phyloP scores from a whole-genome alignment of 2,797 vertebrate species.

The Melanotaenia nigrans region DNA sequence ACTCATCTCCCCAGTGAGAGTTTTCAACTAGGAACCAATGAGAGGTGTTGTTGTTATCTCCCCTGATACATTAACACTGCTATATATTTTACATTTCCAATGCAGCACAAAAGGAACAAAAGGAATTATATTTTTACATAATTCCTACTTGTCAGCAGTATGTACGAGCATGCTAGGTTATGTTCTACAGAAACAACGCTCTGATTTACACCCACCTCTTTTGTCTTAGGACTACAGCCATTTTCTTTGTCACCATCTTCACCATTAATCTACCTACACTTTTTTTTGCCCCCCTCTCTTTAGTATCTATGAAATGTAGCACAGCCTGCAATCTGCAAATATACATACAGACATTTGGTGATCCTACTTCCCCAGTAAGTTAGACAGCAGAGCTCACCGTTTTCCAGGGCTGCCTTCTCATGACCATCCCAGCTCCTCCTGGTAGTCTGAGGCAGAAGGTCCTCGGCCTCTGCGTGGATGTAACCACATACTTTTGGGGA shows the following conservation, averaged over 20 bases:
- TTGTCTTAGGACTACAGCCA: slow-evolving; percentile 52
- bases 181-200: slow-evolving; percentile 44
- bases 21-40: slow-evolving; percentile 55
- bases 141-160: slow-evolving; percentile 55
- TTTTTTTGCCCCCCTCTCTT: slow-evolving; percentile 12
- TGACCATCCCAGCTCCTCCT: slow-evolving; percentile 50
- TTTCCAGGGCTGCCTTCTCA: slow-evolving; percentile 24
- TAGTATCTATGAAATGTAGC: neutral
- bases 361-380: neutral
- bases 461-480: slow-evolving; percentile 78
- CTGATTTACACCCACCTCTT: slow-evolving; percentile 55
- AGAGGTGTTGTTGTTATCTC: slow-evolving; percentile 47
- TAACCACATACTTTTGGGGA: slow-evolving; percentile 96
- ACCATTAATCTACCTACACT: slow-evolving; percentile 58
- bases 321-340: slow-evolving; percentile 6
- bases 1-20: slow-evolving; percentile 51
- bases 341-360: slow-evolving; percentile 11
- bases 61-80: slow-evolving; percentile 33
- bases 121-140: slow-evolving; percentile 52
- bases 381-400: slow-evolving; percentile 46
- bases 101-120: slow-evolving; percentile 48
- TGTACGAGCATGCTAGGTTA: slow-evolving; percentile 37
- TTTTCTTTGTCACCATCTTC: slow-evolving; percentile 52
- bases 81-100: slow-evolving; percentile 51
- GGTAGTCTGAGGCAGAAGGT: slow-evolving; percentile 82